Percentiles rank a stretch among this genome's conserved stretches.
These are phyloP conservation scores for Sphaeridia pumilis DNA, from an alignment of 2,888 invertebrate species.

Conservation along the genomic window DNA sequence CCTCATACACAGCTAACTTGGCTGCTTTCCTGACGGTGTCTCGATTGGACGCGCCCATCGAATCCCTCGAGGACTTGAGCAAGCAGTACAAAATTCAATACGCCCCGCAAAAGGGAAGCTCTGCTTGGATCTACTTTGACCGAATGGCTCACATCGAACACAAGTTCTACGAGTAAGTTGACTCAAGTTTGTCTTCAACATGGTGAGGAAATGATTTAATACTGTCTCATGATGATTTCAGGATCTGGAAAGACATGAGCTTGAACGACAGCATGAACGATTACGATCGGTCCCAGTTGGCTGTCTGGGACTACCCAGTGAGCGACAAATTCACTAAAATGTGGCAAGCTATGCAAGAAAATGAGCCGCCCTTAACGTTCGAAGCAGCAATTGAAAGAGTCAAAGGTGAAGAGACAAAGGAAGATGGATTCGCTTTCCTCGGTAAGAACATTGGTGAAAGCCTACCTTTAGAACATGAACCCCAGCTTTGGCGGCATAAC, in stretches of 20 bases:
- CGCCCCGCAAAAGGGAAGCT: constrained; percentile 75
- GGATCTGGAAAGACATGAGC: constrained; percentile 98
- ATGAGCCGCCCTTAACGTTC: constrained; percentile 63
- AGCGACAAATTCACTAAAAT: constrained; percentile 97
- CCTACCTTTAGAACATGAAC: no score
- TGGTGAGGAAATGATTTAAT: not conserved
- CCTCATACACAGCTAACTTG: constrained; percentile 94
- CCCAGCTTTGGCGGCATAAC: not conserved
- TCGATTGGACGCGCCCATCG: constrained; percentile 80
- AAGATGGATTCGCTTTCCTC: constrained; percentile 80
- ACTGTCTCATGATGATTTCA: constrained; percentile 40
- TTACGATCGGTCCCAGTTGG: constrained; percentile 79
- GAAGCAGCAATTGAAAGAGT: constrained; percentile 70
- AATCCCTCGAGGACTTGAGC: constrained; percentile 83
- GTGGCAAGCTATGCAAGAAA: constrained; percentile 90
- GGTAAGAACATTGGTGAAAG: no score
- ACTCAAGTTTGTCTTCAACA: not conserved
- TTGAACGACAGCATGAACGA: constrained; percentile 83
- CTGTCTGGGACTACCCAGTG: constrained; percentile 98
- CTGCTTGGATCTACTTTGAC: constrained; percentile 86
- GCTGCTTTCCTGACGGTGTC: constrained; percentile 95
- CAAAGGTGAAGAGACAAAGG: constrained; percentile 50
- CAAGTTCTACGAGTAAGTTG: constrained; percentile 80
- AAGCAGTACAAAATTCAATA: constrained; percentile 95
- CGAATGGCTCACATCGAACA: constrained; percentile 93